Evolutionary conservation across 1,140 invertebrate species (phyloP).

Genomic region (Musca vetustissima): DNA sequence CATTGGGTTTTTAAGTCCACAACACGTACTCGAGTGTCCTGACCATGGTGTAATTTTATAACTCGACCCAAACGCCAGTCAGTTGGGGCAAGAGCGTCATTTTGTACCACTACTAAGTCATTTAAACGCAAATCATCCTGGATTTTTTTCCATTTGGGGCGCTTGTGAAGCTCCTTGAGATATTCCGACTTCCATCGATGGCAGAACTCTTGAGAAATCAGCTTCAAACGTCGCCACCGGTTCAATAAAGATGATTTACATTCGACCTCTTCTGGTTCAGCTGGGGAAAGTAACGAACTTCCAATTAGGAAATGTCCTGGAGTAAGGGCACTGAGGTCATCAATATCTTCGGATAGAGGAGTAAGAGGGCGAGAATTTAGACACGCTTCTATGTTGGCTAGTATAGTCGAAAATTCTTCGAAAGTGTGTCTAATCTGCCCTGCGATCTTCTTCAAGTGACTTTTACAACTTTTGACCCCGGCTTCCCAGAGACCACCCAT

Average conservation of each 20-base stretch:
- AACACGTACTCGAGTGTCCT: background rate
- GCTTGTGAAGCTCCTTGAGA: background rate
- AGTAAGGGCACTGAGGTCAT: constrained; percentile 35
- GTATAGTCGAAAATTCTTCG: constrained; percentile 38
- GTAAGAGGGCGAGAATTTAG: constrained; percentile 46
- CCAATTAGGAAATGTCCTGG: constrained; percentile 45
- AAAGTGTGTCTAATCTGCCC: constrained; percentile 28
- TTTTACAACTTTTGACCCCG: constrained; percentile 38
- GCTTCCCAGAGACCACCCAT: constrained; percentile 41
- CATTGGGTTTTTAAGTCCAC: background rate
- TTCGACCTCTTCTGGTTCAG: background rate
- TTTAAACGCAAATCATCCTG: background rate
- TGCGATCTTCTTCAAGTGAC: constrained; percentile 30
- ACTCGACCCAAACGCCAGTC: constrained; percentile 7
- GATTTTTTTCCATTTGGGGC: background rate
- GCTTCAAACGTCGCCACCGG: background rate
- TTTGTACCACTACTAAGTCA: background rate
- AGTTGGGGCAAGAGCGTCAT: background rate
- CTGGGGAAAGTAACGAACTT: constrained; percentile 23
- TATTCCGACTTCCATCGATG: background rate
- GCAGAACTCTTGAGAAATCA: background rate
- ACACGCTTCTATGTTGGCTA: constrained; percentile 39
- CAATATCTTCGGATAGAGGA: constrained; percentile 38
- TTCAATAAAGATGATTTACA: background rate
- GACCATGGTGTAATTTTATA: background rate